Evolutionary conservation across 2,113 vertebrate species (phyloP).

Genomic region (Catharus fuscescens): DNA sequence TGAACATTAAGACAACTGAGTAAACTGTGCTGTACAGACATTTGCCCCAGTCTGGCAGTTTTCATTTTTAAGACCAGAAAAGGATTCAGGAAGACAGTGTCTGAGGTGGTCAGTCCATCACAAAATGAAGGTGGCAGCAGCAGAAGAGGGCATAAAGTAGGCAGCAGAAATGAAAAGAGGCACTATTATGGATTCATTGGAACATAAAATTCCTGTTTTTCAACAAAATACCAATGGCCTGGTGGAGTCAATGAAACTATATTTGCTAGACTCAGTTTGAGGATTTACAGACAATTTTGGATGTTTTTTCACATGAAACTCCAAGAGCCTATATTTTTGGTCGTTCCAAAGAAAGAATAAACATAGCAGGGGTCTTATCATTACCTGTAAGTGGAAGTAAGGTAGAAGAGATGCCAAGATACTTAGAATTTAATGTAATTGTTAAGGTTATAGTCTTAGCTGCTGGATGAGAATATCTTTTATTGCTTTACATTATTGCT

Average conservation of each 20-base stretch:
- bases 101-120: neutral
- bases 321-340: neutral
- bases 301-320: neutral
- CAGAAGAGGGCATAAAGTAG: neutral
- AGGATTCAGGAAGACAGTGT: neutral
- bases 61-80: neutral
- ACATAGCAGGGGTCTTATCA: neutral
- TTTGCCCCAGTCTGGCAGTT: neutral
- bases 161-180: neutral
- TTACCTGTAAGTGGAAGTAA: neutral
- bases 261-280: neutral
- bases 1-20: neutral
- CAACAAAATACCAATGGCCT: neutral
- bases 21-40: neutral
- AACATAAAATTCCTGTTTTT: neutral
- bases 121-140: neutral
- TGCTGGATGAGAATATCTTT: neutral
- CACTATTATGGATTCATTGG: neutral
- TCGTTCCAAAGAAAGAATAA: neutral
- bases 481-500: neutral
- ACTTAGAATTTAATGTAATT: neutral
- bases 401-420: neutral
- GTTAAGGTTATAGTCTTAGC: neutral
- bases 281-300: neutral
- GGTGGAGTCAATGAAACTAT: neutral